A percentile compares a stretch with the other conserved stretches of the same genome.
phyloP scores from a whole-genome alignment of 1,140 invertebrate genomes.

The Drosophila tropicalis region DNA sequence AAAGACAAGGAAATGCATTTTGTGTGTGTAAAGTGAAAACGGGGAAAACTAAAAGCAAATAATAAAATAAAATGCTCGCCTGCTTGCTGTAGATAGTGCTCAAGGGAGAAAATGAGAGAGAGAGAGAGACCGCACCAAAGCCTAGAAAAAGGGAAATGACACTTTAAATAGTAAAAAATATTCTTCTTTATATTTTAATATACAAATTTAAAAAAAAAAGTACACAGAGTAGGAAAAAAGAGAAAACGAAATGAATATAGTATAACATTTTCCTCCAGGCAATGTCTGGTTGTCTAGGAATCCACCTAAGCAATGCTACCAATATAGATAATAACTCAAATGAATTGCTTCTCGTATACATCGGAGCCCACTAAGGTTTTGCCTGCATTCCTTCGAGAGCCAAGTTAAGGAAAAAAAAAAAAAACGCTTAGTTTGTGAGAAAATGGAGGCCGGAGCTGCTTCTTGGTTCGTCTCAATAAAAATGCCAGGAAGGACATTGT shows the following conservation, averaged over 20 bases:
- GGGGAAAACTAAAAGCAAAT: conserved; percentile 3
- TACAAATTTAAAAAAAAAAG: not conserved
- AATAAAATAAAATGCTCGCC: conserved; percentile 6
- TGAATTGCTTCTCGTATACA: conserved; percentile 60
- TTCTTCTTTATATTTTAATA: not conserved
- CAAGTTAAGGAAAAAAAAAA: not conserved
- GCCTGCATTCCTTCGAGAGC: conserved; percentile 30
- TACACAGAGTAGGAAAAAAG: not conserved
- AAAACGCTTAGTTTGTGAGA: not conserved
- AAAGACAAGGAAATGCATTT: conserved; percentile 8
- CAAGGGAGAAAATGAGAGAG: not conserved
- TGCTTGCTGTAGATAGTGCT: not conserved
- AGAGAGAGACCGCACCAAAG: not conserved
- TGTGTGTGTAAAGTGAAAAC: not conserved
- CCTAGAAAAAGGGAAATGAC: not conserved
- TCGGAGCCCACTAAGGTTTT: conserved; percentile 18
- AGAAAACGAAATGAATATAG: not conserved
- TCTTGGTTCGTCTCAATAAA: conserved; percentile 52
- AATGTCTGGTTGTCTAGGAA: conserved; percentile 11
- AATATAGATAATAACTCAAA: conserved; percentile 76
- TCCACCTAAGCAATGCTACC: conserved; percentile 31
- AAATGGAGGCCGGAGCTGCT: not conserved
- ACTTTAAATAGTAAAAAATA: conserved; percentile 6
- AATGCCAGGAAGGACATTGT: conserved; percentile 71
- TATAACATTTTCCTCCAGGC: not conserved